phyloP scores from a whole-genome alignment of 2,113 vertebrate genomes.

The Pandion haliaetus region DNA sequence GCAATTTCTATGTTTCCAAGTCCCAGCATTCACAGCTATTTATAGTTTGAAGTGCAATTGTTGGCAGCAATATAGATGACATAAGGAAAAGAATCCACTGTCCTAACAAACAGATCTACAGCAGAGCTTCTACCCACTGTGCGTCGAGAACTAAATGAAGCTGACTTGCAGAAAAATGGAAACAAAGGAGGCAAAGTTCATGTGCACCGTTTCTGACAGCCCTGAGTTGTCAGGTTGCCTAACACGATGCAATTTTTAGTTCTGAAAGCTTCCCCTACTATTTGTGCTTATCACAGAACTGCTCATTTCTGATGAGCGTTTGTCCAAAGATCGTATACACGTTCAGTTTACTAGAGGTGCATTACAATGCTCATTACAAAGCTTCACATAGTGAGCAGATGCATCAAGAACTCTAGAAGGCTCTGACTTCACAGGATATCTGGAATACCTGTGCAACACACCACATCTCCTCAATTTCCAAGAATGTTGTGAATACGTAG shows the following conservation, averaged over 20 bases:
- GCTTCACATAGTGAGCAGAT: not conserved
- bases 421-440: not conserved
- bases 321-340: not conserved
- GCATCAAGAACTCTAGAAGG: not conserved
- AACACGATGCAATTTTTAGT: not conserved
- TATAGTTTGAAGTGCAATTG: not conserved
- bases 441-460: not conserved
- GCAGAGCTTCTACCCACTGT: not conserved
- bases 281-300: not conserved
- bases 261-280: not conserved
- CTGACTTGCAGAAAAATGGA: not conserved
- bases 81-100: not conserved
- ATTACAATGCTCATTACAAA: not conserved
- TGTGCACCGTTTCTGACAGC: not conserved
- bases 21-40: not conserved
- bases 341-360: not conserved
- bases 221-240: not conserved
- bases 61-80: not conserved
- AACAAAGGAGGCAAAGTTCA: not conserved
- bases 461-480: not conserved
- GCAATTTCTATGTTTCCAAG: not conserved
- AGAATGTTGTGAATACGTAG: rapidly evolving
- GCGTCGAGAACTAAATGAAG: not conserved
- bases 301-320: not conserved
- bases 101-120: not conserved